Evolutionary conservation across 2,888 invertebrate species (phyloP), one percentile per base, ranked within the genome.

Genomic region (Sinodicranocentrus sp.): DNA sequence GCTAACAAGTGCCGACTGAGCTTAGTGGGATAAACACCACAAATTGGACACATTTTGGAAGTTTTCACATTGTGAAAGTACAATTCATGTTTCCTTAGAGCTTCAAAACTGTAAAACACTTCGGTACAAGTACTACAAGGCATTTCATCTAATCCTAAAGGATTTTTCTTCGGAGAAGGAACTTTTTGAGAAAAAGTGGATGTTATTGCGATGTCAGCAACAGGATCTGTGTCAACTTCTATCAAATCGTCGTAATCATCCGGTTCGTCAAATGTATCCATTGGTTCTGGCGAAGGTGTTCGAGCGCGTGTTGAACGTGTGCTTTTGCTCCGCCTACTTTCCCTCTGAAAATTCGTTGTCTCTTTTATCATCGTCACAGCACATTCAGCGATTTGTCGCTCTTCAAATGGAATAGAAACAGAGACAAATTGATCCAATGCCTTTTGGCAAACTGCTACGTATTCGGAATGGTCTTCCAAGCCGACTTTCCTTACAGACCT

Each of bases 41-140:
- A 82, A 13, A 82, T 82, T 0, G 82, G 82, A 15, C 82, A 82
- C 82, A 82, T 82, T 23, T 71, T 76, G 2, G 70, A 54, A 15
- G 70, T 70, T 25, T 82, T 75, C 23, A 63, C 63, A 43, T 76
- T 76, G 65, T 82, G 82, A 28, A 82, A 71, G 25, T 82, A 82
- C 3, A 82, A 44, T 44, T 82, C 76, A 44, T 82, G 82, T 25
- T 82, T 82, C 19, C 65, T 15, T 0, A 82, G 54, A 13, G 75
- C 82, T 54, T 82, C 82, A 44, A 26, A 76, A 43, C 67, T 76
- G 26, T 70, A 63, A 70, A 82, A 82, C n/a, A 59, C 59, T 28
- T 82, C 76, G 3, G 23, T 65, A 17, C 82, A 82, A 0, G 76
- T 43, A 19, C 75, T 76, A 48, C 82, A 82, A 19, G 68, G 82